Percentiles rank a stretch among this genome's conserved stretches.
These are phyloP conservation scores for Gymnosoma rotundatum DNA, from an alignment of 2,888 invertebrate genomes.

Conservation along the genomic window DNA sequence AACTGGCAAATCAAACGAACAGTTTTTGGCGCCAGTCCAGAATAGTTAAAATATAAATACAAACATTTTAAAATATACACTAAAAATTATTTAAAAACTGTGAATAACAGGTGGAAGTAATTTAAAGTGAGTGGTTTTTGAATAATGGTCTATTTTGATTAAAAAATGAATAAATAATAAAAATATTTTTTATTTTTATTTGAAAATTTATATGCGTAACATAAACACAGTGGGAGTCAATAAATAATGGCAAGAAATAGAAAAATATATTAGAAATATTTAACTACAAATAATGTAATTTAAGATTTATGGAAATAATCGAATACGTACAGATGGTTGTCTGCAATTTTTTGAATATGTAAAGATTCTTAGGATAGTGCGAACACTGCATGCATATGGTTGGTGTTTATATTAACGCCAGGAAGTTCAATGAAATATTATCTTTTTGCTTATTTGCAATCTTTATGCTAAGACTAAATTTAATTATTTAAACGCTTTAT, in stretches of 20 bases:
- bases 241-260: background rate
- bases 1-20: constrained; percentile 59
- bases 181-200: background rate
- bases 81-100: constrained; percentile 31
- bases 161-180: constrained; percentile 21
- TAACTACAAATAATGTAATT: too few species aligned
- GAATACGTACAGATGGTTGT: too few species aligned
- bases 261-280: too few species aligned
- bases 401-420: too few species aligned
- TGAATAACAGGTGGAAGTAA: constrained; percentile 66
- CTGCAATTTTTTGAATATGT: too few species aligned
- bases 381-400: too few species aligned
- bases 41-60: constrained; percentile 47
- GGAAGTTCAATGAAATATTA: too few species aligned
- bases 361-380: too few species aligned
- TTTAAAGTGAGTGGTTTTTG: constrained; percentile 28
- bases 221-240: background rate
- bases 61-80: constrained; percentile 3
- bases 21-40: constrained; percentile 67
- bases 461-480: too few species aligned
- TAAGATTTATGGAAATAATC: too few species aligned
- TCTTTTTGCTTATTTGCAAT: too few species aligned
- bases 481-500: too few species aligned
- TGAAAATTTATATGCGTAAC: background rate
- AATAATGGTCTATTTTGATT: constrained; percentile 26